Percentiles rank a stretch among this genome's conserved stretches.
phyloP scores from a whole-genome alignment of 2,888 invertebrate species.

The Molorchus minor region DNA sequence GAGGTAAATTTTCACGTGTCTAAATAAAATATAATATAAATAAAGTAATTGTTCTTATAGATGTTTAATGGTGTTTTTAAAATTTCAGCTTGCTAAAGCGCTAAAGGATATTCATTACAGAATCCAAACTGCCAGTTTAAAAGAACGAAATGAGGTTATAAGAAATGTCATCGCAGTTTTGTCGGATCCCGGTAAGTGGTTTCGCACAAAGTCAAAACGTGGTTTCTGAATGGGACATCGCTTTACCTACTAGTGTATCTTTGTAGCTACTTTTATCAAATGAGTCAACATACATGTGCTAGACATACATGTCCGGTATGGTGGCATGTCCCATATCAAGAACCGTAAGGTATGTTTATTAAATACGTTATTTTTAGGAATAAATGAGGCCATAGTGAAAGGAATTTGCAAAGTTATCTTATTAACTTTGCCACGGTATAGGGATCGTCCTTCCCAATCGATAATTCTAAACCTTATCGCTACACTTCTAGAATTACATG shows the following conservation, averaged over 20 bases:
- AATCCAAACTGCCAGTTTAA: slow-evolving; percentile 77
- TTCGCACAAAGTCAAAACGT: no score
- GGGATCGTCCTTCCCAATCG: slow-evolving; percentile 80
- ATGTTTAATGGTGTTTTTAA: slow-evolving; percentile 42
- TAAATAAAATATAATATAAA: slow-evolving; percentile 29
- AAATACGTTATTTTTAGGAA: slow-evolving; percentile 40
- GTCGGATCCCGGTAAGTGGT: slow-evolving; percentile 74
- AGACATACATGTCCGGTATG: no score
- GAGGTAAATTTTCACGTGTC: slow-evolving; percentile 70
- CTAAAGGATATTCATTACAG: slow-evolving; percentile 78
- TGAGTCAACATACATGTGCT: no score
- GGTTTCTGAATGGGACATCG: slow-evolving; percentile 20
- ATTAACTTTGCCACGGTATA: slow-evolving; percentile 80
- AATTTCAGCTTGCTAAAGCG: slow-evolving; percentile 71
- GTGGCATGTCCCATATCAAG: no score
- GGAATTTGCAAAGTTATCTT: slow-evolving; percentile 74
- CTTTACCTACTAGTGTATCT: slow-evolving; percentile 4
- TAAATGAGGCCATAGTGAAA: slow-evolving; percentile 41
- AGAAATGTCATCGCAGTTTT: slow-evolving; percentile 76
- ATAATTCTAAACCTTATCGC: slow-evolving; percentile 76
- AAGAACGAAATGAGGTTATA: slow-evolving; percentile 73
- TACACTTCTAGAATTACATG: slow-evolving; percentile 72
- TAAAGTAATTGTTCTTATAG: slow-evolving; percentile 31
- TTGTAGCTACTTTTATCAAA: no score
- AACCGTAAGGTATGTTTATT: no score